Evolutionary conservation across 2,113 vertebrate species (phyloP).

Genomic region (Recurvirostra avosetta): DNA sequence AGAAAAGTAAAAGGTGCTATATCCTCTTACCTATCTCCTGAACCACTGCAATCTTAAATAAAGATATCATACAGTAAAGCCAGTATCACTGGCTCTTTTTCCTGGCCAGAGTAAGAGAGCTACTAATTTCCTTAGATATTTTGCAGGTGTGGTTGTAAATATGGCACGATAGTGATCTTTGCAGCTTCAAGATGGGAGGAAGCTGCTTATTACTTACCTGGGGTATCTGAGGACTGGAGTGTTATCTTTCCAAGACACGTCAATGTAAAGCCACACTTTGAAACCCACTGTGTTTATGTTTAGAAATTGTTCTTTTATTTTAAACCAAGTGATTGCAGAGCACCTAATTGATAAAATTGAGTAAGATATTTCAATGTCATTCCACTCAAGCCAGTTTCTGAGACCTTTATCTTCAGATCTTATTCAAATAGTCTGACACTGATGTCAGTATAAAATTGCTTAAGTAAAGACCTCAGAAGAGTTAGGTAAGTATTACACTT

Average conservation of each 20-base stretch:
- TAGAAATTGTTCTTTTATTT: constrained; percentile 32
- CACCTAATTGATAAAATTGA: constrained; percentile 24
- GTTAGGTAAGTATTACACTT: constrained; percentile 38
- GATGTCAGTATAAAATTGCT: constrained; percentile 49
- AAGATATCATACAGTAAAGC: background rate
- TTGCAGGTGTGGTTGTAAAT: constrained; percentile 5
- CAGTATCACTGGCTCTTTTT: constrained; percentile 37
- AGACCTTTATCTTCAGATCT: constrained; percentile 52
- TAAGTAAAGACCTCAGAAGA: constrained; percentile 39
- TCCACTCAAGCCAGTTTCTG: constrained; percentile 42
- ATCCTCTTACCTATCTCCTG: constrained; percentile 2
- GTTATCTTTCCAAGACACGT: constrained; percentile 40
- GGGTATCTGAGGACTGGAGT: constrained; percentile 9
- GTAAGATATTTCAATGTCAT: background rate
- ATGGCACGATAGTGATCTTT: constrained; percentile 1
- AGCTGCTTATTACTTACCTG: constrained; percentile 33
- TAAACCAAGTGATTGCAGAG: constrained; percentile 19
- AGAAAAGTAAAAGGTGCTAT: constrained; percentile 53
- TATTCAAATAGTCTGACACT: constrained; percentile 22
- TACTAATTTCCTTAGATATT: constrained; percentile 17
- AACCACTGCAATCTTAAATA: background rate
- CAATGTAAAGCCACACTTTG: constrained; percentile 8
- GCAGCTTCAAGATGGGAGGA: constrained; percentile 7
- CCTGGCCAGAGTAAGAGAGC: constrained; percentile 11
- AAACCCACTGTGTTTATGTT: background rate